A percentile compares a stretch with the other conserved stretches of the same genome.
phyloP scores from a whole-genome alignment of 2,113 vertebrate species.

The Asarcornis scutulata region DNA sequence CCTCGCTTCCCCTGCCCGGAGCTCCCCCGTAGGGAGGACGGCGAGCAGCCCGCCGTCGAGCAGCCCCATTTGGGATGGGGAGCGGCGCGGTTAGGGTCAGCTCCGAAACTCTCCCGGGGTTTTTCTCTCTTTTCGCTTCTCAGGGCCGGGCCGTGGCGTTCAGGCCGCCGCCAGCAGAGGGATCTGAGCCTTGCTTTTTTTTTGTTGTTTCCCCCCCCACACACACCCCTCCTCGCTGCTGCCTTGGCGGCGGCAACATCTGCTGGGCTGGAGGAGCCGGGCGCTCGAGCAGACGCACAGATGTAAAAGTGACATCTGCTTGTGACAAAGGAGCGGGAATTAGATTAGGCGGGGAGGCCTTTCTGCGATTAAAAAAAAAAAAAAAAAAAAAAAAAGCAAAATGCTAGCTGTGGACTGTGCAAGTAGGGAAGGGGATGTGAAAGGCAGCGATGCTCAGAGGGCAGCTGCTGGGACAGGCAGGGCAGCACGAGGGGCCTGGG shows the following conservation, averaged over 20 bases:
- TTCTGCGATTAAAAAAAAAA: slow-evolving; percentile 63
- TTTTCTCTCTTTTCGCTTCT: neutral
- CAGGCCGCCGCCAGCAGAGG: slow-evolving; percentile 57
- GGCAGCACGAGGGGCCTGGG: slow-evolving; percentile 10
- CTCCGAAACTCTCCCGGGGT: no score
- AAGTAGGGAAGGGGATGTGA: slow-evolving; percentile 24
- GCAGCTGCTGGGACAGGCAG: slow-evolving; percentile 14
- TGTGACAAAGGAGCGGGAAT: slow-evolving; percentile 87
- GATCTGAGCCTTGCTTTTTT: slow-evolving; percentile 37
- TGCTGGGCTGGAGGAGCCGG: slow-evolving; percentile 73
- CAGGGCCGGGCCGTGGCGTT: neutral
- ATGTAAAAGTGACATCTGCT: slow-evolving; percentile 96
- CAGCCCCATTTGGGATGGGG: neutral
- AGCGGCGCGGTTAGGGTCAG: neutral
- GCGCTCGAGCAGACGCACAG: slow-evolving; percentile 86
- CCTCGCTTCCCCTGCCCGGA: neutral
- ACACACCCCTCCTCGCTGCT: neutral
- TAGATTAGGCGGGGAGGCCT: slow-evolving; percentile 85
- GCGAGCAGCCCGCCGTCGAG: no score
- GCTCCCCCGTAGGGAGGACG: no score
- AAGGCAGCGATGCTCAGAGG: neutral
- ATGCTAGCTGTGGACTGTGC: neutral
- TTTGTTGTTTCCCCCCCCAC: no score
- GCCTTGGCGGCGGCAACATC: slow-evolving; percentile 76
- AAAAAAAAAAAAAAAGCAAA: neutral